These are phyloP conservation scores for Pipa parva DNA, from an alignment of 2,113 vertebrate species.

Conservation along the genomic window DNA sequence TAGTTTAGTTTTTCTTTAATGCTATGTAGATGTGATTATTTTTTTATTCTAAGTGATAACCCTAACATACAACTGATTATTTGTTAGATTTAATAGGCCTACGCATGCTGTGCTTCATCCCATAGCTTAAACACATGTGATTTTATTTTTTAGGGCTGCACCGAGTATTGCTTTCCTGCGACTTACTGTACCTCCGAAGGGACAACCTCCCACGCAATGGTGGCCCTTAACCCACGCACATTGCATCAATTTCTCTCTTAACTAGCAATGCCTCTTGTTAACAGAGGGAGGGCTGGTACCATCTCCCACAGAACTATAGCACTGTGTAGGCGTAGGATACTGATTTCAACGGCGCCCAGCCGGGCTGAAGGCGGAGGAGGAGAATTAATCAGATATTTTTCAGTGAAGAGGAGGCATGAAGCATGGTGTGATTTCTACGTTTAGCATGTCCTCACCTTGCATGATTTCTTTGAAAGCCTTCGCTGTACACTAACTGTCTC, in stretches of 20 bases:
- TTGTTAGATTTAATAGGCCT: too few relatives aligned
- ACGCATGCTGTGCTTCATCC: too few relatives aligned
- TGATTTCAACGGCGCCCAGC: slow-evolving; percentile 21
- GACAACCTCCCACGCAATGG: slow-evolving; percentile 28
- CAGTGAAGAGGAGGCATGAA: background rate
- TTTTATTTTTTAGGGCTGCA: too few relatives aligned
- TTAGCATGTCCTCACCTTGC: slow-evolving; percentile 11
- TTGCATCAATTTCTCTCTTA: background rate
- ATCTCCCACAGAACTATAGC: slow-evolving; percentile 32
- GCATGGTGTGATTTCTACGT: background rate
- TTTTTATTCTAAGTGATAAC: too few relatives aligned
- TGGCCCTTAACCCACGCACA: slow-evolving; percentile 15
- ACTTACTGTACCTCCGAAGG: slow-evolving; percentile 15
- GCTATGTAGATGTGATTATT: too few relatives aligned
- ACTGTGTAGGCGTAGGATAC: slow-evolving; percentile 32
- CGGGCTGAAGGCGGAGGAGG: slow-evolving; percentile 31
- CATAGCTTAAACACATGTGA: too few relatives aligned
- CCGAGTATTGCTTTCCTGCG: background rate
- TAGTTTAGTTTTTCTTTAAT: too few relatives aligned
- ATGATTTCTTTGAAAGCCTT: background rate
- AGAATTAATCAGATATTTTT: slow-evolving; percentile 23
- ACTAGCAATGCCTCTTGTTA: slow-evolving; percentile 30
- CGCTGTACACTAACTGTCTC: slow-evolving; percentile 11
- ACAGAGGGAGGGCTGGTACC: slow-evolving; percentile 23
- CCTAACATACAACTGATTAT: too few relatives aligned